Evolutionary conservation across 2,797 vertebrate species (phyloP), one percentile per base, ranked within the genome.

Genomic region (Calcarius lapponicus): DNA sequence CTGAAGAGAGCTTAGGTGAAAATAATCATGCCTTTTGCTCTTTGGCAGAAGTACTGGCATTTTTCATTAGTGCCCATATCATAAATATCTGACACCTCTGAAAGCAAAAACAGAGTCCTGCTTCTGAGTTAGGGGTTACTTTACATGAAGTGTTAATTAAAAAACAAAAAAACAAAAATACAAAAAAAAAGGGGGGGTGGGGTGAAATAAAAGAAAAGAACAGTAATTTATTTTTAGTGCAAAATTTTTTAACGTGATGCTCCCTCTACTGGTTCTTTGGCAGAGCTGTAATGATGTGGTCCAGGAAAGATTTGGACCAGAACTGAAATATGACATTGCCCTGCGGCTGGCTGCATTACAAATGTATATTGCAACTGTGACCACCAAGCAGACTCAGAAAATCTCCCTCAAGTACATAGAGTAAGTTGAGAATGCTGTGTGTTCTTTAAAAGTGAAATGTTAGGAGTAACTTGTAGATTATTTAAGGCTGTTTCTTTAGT

Each of bases 211-310:
- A 24, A 29, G 1, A 34, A 47, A 71, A 8, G 0, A 2, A 5
- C 5, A 40, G 9, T 53, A 16, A 43, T 93, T 86, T 88, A 40
- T 86, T 93, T 92, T 89, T 73, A 66, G 43, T 74, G 34, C 29
- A 75, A 60, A 57, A 94, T 97, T 93, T 91, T 92, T 97, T 80
- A 97, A 97, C 90, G 24, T 94, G 79, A 95, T 96, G 86, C 97
- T 96, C 97, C 98, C 98, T 97, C 98, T 98, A 96, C 96, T 98
- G 97, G 94, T 97, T 90, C 96, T 96, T 97, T 95, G 90, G 47
- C 97, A 99, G 99, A 99, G 99, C 97, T 99, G 99, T 98, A 99
- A 99, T 43, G 99, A 99, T 60, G 99, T 99, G 93, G 99, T 99
- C 75, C 98, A 99, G 97, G 99, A 99, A 96, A 98, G 99, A 93